phyloP scores from a whole-genome alignment of 2,888 invertebrate genomes.

The Eristalis pertinax region DNA sequence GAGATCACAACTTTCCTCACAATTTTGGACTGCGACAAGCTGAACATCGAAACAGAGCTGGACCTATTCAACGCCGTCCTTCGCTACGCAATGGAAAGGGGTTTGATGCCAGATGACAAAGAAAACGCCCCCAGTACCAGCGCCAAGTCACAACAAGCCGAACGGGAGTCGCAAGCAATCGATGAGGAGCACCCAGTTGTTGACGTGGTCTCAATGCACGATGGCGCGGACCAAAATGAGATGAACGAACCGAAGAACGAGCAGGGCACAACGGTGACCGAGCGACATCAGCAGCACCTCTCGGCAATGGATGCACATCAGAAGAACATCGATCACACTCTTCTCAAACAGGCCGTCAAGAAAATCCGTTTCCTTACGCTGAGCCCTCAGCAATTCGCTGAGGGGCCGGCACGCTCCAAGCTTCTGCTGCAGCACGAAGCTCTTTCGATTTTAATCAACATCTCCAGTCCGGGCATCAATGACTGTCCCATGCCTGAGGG shows the following conservation, averaged over 20 bases:
- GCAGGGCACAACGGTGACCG: neutral
- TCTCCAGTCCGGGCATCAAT: conserved; percentile 86
- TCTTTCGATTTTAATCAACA: conserved; percentile 91
- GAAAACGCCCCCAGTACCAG: conserved; percentile 57
- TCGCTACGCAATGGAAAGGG: conserved; percentile 85
- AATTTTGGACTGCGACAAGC: conserved; percentile 88
- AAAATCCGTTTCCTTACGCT: conserved; percentile 91
- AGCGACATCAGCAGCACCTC: conserved; percentile 31
- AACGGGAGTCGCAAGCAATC: conserved; percentile 35
- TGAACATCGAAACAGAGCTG: conserved; percentile 89
- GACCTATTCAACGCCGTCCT: conserved; percentile 89
- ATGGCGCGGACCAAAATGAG: conserved; percentile 69
- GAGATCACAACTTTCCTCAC: conserved; percentile 88
- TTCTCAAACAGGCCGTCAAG: conserved; percentile 86
- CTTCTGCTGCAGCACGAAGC: conserved; percentile 89
- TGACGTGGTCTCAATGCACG: conserved; percentile 73
- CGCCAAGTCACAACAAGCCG: conserved; percentile 27
- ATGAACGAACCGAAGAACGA: conserved; percentile 77
- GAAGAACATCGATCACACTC: conserved; percentile 76
- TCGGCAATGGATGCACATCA: conserved; percentile 77
- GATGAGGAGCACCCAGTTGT: conserved; percentile 68
- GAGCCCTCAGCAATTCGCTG: conserved; percentile 91
- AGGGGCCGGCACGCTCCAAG: conserved; percentile 89
- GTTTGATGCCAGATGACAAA: conserved; percentile 74
- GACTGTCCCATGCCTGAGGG: conserved; percentile 88